Base-by-base conservation (phyloP, 1,140 invertebrate genomes). In the Rhopalosiphum padi region DNA sequence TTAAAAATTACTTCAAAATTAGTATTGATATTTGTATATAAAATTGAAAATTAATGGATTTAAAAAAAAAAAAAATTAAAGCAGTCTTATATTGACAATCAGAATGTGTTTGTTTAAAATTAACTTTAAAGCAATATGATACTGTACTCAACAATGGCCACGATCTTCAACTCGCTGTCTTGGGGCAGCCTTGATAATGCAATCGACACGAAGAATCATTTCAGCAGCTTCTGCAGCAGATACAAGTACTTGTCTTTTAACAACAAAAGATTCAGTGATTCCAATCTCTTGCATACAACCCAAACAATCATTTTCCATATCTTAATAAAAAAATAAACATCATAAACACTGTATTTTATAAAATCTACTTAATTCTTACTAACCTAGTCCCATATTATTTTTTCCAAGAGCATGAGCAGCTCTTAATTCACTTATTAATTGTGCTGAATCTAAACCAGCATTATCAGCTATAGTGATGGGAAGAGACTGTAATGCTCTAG, bases 401-500 rank as follows among this genome's bases (percentile, higher is more conserved):
- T 97, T 96, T 89, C 97, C 98, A 94, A 97, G 97, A 85, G 97
- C 97, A 95, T 99, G 99, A 35, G 97, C 96, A 46, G 99, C 99
- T 94, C 98, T 96, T 41, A 99, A 96, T 95, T 99, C 97, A 35
- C 98, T 97, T 55, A 99, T 96, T 46, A 99, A 96, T 94, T 99
- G 98, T 22, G 99, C 98, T 88, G 99, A 99, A 96, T 99, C 99
- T 95, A 98, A 99, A 92, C 99, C 99, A 94, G 98, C 99, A 96
- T 99, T 99, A 95, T 99, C 99, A 60, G 99, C 99, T 94, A 99
- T 99, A 89, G 98, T 97, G 48, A 98, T 99, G 8, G 99, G 99
- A 90, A 99, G 96, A 95, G 98, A 96, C 91, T 97, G 96, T 53
- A 98, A 95, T 55, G 99, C 98, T 94, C 97, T 96, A 46, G 98